Evolutionary conservation across 2,888 invertebrate species (phyloP).

Genomic region (Stenodera caucasica): DNA sequence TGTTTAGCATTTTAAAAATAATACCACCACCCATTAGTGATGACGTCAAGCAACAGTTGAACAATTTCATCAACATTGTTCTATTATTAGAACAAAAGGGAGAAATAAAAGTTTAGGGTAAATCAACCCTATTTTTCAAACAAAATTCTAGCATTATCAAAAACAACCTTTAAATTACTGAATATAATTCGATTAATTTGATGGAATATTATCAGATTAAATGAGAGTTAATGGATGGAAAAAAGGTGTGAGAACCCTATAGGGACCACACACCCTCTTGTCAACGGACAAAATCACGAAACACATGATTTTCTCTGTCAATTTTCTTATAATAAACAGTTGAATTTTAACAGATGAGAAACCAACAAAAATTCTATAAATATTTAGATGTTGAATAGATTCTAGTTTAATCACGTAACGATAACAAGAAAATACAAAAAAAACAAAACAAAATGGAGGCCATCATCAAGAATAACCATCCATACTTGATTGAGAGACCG

Average conservation of each 20-base stretch:
- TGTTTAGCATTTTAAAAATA: neutral
- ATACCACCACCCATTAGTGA: neutral
- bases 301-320: no score
- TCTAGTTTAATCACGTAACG: neutral
- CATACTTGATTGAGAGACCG: constrained; percentile 26
- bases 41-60: constrained; percentile 7
- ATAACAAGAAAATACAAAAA: neutral
- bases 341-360: no score
- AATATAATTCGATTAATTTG: neutral
- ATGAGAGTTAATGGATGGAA: no score
- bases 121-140: no score
- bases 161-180: no score
- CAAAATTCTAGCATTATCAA: no score
- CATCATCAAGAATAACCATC: constrained; percentile 14
- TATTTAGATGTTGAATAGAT: neutral
- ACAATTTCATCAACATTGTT: neutral
- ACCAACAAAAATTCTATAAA: no score
- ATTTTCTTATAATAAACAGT: no score
- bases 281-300: no score
- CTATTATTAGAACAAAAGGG: neutral
- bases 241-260: neutral
- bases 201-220: neutral
- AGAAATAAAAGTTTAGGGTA: no score
- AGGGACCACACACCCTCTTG: no score
- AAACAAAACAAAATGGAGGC: constrained; percentile 10